Evolutionary conservation across 2,888 invertebrate species (phyloP), one percentile per base, ranked within the genome.

Genomic region (Torymus texanus): DNA sequence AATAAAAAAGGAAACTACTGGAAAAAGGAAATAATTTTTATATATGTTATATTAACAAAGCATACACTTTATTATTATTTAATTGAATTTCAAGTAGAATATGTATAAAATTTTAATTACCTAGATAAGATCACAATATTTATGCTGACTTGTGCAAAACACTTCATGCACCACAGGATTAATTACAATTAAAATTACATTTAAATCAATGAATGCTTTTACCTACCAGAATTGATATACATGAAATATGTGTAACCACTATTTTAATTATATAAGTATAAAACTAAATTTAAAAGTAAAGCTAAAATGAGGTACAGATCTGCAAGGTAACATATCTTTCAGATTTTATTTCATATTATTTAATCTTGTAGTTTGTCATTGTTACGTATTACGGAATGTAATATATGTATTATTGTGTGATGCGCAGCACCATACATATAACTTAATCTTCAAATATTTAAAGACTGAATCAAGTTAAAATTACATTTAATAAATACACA

Each of bases 401-500:
- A 8, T 21, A 51, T 16, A 62, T 29, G 3, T 55, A 51, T 59
- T 8, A 14, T 71, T 61, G 18, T n/a, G 4, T 13, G 61, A 76
- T 70, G 70, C 76, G 50, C 76, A 70, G 70, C 70, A 70, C 16
- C 68, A 50, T 63, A 56, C n/a, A 50, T 41, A 41, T 56, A 50
- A 51, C 24, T 75, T 18, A 75, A 65, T 24, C 8, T 62, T 50
- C 12, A 62, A 76, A 53, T 13, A 62, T 56, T 62, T 14, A 41
- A 63, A 16, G 21, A 74, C 58, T 73, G 29, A 55, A 68, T 58
- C 58, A 74, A 74, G 18, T 68, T 50, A 56, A 58, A 56, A 68
- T 62, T 67, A 66, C 66, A 55, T 56, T 71, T 68, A 72, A 78
- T 77, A 72, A 76, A 70, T 79, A 75, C 61, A 65, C n/a, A n/a